Evolutionary conservation across 2,888 invertebrate species (phyloP), one percentile per base, ranked within the genome.

Genomic region (Abrostola triplasia): DNA sequence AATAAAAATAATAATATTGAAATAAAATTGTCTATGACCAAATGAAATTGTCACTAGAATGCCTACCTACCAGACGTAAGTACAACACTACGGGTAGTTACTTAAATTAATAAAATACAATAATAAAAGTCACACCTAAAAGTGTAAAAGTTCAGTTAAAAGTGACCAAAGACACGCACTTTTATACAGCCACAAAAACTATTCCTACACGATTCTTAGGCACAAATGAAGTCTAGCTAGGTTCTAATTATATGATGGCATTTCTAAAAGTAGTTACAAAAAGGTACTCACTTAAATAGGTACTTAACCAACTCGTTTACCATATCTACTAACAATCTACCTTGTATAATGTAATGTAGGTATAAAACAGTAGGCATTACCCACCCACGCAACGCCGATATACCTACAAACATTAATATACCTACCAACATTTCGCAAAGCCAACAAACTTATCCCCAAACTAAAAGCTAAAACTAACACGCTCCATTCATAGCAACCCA

Each of bases 401-500:
- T 70, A 79, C 74, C 68, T 72, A 70, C 24, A 51, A 59, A 66
- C 62, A 59, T 47, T 61, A 58, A 62, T 55, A 76, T 73, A 67
- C 71, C 69, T 73, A 74, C 63, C 44, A 64, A 50, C 66, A 58
- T 73, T 60, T 67, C 37, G 53, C 42, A 75, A 69, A 72, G 72
- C 70, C 70, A 78, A 74, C 75, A 73, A 74, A 78, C 24, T 47
- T 24, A 77, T 77, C 69, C 69, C 68, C 79, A 80, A 83, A 82
- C 80, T 79, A 83, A 70, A 72, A 64, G 64, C 52, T 64, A 67
- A 67, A 76, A 80, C 82, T 73, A 75, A 61, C 71, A 50, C 48
- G 72, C 77, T 76, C 78, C 88, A 88, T 87, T 87, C 85, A 86
- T 76, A 80, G 76, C 79, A 81, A 24, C 84, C 83, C 87, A 89